phyloP scores from a whole-genome alignment of 2,113 vertebrate species.

The Sciurus niger region DNA sequence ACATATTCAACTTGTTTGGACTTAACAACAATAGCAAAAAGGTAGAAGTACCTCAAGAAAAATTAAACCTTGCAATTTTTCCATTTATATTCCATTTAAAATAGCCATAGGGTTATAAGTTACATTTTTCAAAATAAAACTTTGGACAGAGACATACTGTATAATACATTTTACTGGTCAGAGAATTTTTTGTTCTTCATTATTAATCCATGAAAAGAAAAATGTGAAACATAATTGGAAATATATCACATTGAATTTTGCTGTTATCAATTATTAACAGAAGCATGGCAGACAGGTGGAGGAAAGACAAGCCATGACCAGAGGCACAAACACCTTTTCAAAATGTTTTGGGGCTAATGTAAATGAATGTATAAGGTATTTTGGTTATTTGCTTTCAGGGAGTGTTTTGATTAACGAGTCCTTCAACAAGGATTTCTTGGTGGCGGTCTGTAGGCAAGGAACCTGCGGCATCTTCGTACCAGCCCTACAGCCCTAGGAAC shows the following conservation, averaged over 20 bases:
- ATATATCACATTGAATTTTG: constrained; percentile 50
- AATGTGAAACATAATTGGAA: constrained; percentile 60
- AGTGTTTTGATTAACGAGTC: neutral
- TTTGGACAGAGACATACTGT: constrained; percentile 38
- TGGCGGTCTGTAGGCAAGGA: neutral
- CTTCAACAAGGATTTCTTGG: neutral
- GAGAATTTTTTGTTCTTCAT: constrained; percentile 60
- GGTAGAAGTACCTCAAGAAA: neutral
- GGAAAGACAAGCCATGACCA: neutral
- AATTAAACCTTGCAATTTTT: constrained; percentile 27
- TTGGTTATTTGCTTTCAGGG: neutral
- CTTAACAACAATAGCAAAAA: neutral
- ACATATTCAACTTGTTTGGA: neutral
- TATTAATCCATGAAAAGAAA: constrained; percentile 58
- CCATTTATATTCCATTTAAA: neutral
- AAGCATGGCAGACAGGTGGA: neutral
- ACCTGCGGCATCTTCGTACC: neutral
- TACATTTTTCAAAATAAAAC: constrained; percentile 60
- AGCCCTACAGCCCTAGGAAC: neutral
- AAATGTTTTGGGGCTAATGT: neutral
- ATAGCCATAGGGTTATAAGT: constrained; percentile 36
- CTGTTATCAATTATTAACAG: constrained; percentile 53
- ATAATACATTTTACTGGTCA: constrained; percentile 53
- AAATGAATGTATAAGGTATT: neutral
- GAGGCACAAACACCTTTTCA: neutral